A percentile compares a stretch with the other conserved stretches of the same genome.
These are phyloP conservation scores for Metacarcinus magister DNA, from an alignment of 2,888 invertebrate genomes.

Conservation along the genomic window DNA sequence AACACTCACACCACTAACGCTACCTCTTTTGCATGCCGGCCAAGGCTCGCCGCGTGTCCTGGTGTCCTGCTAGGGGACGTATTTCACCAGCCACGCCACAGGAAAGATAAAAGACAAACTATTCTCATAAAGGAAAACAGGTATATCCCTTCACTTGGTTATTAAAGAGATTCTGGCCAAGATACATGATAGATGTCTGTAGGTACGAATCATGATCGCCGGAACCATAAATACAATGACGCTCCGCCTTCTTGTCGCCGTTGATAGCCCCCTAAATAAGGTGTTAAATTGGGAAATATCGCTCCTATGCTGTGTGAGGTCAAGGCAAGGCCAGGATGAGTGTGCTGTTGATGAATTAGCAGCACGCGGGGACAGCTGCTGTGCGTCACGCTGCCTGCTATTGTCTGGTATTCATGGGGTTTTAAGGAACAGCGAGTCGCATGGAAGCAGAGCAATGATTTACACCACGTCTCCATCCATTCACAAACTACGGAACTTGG, in stretches of 20 bases:
- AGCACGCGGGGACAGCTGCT: neutral
- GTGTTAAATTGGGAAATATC: neutral
- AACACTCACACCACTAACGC: neutral
- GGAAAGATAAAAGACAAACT: neutral
- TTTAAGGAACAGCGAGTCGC: neutral
- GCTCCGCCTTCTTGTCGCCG: neutral
- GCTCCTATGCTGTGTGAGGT: neutral
- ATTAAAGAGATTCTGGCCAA: neutral
- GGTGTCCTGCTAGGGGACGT: neutral
- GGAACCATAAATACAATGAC: neutral
- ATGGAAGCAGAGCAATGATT: neutral
- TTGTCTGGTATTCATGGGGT: neutral
- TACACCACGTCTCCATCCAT: neutral
- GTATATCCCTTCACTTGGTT: neutral
- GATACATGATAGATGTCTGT: neutral
- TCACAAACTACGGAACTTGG: slow-evolving; percentile 9
- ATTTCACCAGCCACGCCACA: neutral
- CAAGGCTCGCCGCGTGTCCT: neutral
- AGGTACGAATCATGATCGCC: neutral
- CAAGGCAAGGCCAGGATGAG: neutral
- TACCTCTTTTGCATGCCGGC: neutral
- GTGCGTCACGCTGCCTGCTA: neutral
- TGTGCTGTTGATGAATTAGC: no score
- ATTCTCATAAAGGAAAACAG: neutral
- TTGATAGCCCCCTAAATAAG: neutral